phyloP scores from a whole-genome alignment of 2,888 invertebrate species.

The Leptopterna dolabrata region DNA sequence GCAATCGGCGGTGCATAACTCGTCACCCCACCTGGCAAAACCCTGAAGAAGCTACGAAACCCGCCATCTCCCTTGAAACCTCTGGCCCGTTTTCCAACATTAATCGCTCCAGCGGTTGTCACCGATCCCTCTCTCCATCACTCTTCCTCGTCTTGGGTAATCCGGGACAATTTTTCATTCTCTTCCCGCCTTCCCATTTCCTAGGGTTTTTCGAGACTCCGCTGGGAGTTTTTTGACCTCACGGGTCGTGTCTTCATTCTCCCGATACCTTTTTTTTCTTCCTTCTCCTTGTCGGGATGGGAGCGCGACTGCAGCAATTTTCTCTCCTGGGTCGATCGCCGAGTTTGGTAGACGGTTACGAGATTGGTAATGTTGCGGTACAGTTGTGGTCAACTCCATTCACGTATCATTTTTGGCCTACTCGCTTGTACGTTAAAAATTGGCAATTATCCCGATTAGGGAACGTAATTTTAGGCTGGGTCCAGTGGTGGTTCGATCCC shows the following conservation, averaged over 20 bases:
- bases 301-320: background rate
- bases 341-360: background rate
- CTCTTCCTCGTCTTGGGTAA: slow-evolving; percentile 10
- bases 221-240: slow-evolving; percentile 19
- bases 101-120: slow-evolving; percentile 18
- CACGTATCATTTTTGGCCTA: background rate
- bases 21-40: background rate
- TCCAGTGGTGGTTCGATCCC: no score
- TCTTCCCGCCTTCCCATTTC: background rate
- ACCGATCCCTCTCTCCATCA: slow-evolving; percentile 6
- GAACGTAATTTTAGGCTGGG: no score
- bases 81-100: background rate
- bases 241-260: slow-evolving; percentile 12
- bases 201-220: background rate
- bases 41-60: background rate
- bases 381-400: background rate
- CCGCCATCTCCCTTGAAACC: background rate
- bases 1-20: background rate
- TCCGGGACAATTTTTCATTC: slow-evolving; percentile 25
- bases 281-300: background rate
- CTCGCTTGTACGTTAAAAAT: background rate
- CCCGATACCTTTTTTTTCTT: background rate
- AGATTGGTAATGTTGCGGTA: background rate
- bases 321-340: background rate
- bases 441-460: background rate